Percentiles rank a stretch among this genome's conserved stretches.
phyloP scores from a whole-genome alignment of 1,140 invertebrate species.

The Panulirus ornatus region DNA sequence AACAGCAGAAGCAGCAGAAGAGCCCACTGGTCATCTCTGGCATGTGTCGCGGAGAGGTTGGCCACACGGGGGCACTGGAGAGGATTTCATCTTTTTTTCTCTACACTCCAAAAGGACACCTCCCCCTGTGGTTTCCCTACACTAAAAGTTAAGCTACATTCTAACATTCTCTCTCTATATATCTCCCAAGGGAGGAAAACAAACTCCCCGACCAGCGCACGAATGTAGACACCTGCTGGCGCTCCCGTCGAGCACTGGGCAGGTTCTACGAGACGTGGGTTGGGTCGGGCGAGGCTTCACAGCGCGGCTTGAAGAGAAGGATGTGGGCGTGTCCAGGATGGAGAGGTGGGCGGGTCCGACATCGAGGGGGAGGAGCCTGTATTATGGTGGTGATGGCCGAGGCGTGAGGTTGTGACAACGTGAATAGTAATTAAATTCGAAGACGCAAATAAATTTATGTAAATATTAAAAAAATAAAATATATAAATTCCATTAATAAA shows the following conservation, averaged over 20 bases:
- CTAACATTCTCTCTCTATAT: not conserved
- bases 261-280: not conserved
- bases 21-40: constrained; percentile 22
- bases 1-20: constrained; percentile 42
- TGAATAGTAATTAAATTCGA: too few relatives aligned
- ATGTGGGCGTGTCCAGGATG: constrained; percentile 1
- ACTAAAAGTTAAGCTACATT: not conserved
- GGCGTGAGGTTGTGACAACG: constrained; percentile 22
- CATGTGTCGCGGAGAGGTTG: constrained; percentile 61
- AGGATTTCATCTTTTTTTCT: not conserved
- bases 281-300: not conserved
- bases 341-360: not conserved
- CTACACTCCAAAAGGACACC: too few relatives aligned
- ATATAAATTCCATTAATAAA: too few relatives aligned
- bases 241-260: not conserved
- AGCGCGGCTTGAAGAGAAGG: not conserved
- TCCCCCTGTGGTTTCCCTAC: not conserved
- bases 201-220: not conserved
- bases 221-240: not conserved
- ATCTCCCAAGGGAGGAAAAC: too few relatives aligned
- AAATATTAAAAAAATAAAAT: too few relatives aligned
- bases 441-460: too few relatives aligned
- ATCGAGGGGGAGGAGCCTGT: constrained; percentile 46
- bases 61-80: constrained; percentile 59
- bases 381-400: constrained; percentile 48